Evolutionary conservation across 1,140 invertebrate species (phyloP), one percentile per base, ranked within the genome.

Genomic region (Diachasmimorpha longicaudata): DNA sequence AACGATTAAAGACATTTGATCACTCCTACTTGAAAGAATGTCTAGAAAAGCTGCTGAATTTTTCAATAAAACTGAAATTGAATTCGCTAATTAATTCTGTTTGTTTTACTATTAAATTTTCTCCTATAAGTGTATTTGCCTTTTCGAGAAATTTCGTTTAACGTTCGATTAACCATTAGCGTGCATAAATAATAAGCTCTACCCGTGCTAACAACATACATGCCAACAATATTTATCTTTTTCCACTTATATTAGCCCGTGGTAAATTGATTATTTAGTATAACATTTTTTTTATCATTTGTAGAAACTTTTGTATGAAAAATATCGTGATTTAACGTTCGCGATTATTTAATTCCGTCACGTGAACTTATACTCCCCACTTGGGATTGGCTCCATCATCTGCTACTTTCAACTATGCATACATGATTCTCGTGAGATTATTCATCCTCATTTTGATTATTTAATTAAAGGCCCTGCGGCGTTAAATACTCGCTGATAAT

Each of bases 271-370:
- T 42, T 10, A 42, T 19, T 63, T 25, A 6, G 1, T 63, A 63
- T 63, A 63, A 63, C 6, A 13, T 63, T 52, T 52, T 31, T 63
- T 63, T 63, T 25, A 13, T 63, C 13, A 63, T 63, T 31, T 63
- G 58, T 63, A 25, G 58, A 63, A 63, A 63, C 6, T 63, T 63
- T 63, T 63, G 6, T 63, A 63, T 63, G 58, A 63, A 63, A 63
- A 63, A 63, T 63, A 63, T 63, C 58, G 23, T 63, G 25, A 63
- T 25, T 63, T 13, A 19, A 25, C 58, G 23, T 63, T 63, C 19
- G 58, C 13, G 23, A 25, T 23, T 63, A 63, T 23, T 63, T 19
- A 63, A 5, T 63, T 63, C 11, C 1, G 25, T 25, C 4, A 52
- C n/a, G 48, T 52, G 14, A 19, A 52, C 16, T 52, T 1, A 52